Evolutionary conservation across 2,888 invertebrate species (phyloP).

Genomic region (Drosophila stalkeri): DNA sequence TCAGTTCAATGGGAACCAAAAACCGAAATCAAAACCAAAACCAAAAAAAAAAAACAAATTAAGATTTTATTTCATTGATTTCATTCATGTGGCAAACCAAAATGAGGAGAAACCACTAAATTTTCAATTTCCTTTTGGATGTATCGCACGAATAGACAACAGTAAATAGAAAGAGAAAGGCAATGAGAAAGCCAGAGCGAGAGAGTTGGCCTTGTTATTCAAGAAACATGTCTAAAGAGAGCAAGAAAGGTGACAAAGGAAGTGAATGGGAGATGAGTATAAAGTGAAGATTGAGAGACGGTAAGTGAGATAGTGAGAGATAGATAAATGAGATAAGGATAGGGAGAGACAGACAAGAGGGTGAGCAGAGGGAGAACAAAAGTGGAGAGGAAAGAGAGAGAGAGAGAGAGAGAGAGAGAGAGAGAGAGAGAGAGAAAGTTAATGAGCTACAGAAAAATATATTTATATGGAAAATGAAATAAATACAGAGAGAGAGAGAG

Average conservation of each 20-base stretch:
- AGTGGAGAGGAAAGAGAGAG: background rate
- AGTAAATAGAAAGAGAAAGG: background rate
- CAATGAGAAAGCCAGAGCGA: background rate
- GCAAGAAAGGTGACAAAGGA: background rate
- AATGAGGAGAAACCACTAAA: background rate
- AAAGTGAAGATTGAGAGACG: background rate
- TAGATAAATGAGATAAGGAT: background rate
- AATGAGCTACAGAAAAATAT: background rate
- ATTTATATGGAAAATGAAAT: background rate
- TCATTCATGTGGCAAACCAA: background rate
- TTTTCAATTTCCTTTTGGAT: background rate
- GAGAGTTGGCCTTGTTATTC: background rate
- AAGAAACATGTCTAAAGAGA: background rate
- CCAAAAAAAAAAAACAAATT: background rate
- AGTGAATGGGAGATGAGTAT: too few species aligned
- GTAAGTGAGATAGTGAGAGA: background rate
- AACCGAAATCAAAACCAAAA: background rate
- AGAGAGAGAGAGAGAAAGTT: background rate
- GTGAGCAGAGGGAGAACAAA: background rate
- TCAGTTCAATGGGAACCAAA: background rate
- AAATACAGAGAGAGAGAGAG: background rate
- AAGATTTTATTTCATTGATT: slow-evolving; percentile 1
- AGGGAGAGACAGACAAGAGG: background rate
- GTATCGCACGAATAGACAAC: background rate
- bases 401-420: background rate